Evolutionary conservation across 2,113 vertebrate species (phyloP).

Genomic region (Pterocles orientalis): DNA sequence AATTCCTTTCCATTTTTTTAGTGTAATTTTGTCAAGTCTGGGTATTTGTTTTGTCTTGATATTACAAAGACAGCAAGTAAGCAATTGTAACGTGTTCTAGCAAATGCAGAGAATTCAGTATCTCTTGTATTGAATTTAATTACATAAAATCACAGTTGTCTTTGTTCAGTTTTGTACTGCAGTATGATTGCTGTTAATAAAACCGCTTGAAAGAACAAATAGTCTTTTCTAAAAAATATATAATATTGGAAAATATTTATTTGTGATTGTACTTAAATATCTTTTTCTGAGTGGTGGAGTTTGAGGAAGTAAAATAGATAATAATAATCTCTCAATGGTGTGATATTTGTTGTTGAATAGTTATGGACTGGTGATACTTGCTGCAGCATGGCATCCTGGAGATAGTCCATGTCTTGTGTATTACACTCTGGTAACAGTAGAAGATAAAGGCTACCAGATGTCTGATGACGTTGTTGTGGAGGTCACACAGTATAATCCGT

Average conservation of each 20-base stretch:
- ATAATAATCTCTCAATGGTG: neutral
- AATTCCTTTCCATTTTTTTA: neutral
- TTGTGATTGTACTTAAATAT: neutral
- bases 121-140: neutral
- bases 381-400: conserved; percentile 89
- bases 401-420: conserved; percentile 89
- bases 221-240: neutral
- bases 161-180: neutral
- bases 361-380: conserved; percentile 88
- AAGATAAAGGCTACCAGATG: conserved; percentile 81
- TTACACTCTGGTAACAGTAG: conserved; percentile 88
- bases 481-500: conserved; percentile 90
- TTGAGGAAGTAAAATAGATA: neutral
- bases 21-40: neutral
- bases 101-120: neutral
- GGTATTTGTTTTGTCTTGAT: neutral
- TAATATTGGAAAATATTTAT: neutral
- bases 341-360: conserved; percentile 65
- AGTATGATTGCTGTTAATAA: neutral
- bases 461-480: conserved; percentile 88
- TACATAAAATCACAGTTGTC: neutral
- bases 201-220: neutral
- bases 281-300: neutral
- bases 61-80: neutral
- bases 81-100: neutral